Percentiles rank a stretch among this genome's conserved stretches.
Evolutionary conservation across 2,888 invertebrate species (phyloP).

Genomic region (Oscheius myriophilus): DNA sequence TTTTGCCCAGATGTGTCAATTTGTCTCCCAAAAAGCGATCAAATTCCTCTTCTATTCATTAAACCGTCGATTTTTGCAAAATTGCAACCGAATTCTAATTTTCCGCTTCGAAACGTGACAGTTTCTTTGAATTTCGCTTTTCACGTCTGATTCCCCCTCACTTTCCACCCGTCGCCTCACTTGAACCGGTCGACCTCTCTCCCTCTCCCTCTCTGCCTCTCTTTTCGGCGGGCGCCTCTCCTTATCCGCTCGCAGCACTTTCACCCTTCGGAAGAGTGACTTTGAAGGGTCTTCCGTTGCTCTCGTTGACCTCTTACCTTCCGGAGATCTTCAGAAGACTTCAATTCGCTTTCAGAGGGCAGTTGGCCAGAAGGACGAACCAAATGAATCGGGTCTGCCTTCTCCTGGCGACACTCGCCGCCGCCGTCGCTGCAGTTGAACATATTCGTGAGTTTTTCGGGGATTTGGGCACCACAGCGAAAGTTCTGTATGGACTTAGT

Average conservation of each 20-base stretch:
- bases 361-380: slow-evolving; percentile 12
- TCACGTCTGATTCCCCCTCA: no score
- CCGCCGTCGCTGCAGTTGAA: slow-evolving; percentile 8
- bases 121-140: no score
- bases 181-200: not conserved
- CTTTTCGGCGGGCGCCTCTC: not conserved
- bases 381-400: slow-evolving; percentile 19
- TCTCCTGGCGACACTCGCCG: slow-evolving; percentile 3
- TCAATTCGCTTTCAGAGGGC: slow-evolving; percentile 10
- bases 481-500: no score
- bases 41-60: no score
- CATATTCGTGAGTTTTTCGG: slow-evolving; percentile 21
- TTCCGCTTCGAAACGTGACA: no score
- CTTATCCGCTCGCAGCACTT: not conserved
- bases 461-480: not conserved
- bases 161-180: not conserved
- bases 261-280: no score
- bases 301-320: slow-evolving; percentile 5
- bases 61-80: no score
- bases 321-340: not conserved
- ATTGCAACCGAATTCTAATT: no score
- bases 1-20: no score
- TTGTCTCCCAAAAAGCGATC: no score
- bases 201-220: not conserved
- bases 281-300: slow-evolving; percentile 8